Evolutionary conservation across 2,113 vertebrate species (phyloP).

Genomic region (Ictidomys tridecemlineatus): DNA sequence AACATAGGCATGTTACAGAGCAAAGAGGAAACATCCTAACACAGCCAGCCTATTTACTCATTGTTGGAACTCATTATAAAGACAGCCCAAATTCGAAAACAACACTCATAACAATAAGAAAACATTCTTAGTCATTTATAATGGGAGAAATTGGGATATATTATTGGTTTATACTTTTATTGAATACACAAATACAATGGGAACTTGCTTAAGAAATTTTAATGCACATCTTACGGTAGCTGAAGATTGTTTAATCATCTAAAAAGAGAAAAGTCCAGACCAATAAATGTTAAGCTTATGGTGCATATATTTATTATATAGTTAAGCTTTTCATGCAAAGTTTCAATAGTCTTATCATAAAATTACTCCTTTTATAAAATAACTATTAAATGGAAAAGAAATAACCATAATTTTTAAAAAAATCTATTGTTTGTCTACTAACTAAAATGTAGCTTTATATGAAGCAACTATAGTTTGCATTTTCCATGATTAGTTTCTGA

Average conservation of each 20-base stretch:
- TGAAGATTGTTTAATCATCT: not conserved
- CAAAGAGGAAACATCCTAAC: not conserved
- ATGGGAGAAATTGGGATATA: not conserved
- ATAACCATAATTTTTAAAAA: not conserved
- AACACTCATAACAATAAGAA: not conserved
- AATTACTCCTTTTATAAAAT: not conserved
- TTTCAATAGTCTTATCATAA: not conserved
- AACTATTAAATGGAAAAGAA: not conserved
- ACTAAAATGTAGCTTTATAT: not conserved
- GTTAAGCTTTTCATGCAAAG: not conserved
- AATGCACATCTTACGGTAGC: not conserved
- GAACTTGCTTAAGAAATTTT: conserved; percentile 21
- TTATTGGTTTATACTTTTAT: not conserved
- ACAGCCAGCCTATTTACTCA: not conserved
- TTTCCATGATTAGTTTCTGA: not conserved
- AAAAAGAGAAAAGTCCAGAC: not conserved
- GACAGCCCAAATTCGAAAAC: not conserved
- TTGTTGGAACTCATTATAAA: not conserved
- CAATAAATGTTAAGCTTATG: not conserved
- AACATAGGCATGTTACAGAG: not conserved
- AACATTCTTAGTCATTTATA: not conserved
- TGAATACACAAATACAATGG: not conserved
- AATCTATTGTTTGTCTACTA: not conserved
- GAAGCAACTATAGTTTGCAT: not conserved
- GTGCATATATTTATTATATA: not conserved